Evolutionary conservation across 1,140 invertebrate genomes (phyloP), one percentile per base, ranked within the genome.

Genomic region (Zaprionus africanus): DNA sequence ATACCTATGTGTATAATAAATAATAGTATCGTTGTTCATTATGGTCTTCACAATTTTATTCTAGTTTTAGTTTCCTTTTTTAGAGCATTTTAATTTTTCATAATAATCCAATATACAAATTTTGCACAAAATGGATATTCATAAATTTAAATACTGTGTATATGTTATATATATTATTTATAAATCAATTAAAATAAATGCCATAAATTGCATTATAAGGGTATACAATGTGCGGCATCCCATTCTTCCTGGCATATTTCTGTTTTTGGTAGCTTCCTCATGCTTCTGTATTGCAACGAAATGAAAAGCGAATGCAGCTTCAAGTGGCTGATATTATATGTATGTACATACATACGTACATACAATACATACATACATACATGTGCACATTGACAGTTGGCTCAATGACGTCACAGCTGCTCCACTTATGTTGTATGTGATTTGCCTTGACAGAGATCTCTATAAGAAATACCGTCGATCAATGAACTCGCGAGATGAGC

Each of bases 291-390:
- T 88, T 88, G 46, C 22, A 49, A 24, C 19, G 81, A 90, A 88
- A 90, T 90, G 75, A 88, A 88, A 88, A 90, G 85, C 85, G 84
- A 88, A 88, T 88, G 84, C 85, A 88, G 85, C 84, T 84, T 88
- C 81, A 78, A 87, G 85, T 64, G 80, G 57, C 76, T 70, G 34
- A 46, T 22, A 9, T 43, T 43, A 17, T 43, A 6, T n/a, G n/a
- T 17, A 6, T 41, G 41, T 17, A 46, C 41, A 46, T 46, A 6
- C 41, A 46, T 4, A 46, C 7, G 19, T 41, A 41, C 12, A 5
- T n/a, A 41, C 5, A 7, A n/a, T 6, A 41, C 5, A n/a, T 43
- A 43, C 2, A 17, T 9, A 17, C 9, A 4, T 17, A 9, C 7
- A 46, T 17, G 17, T 43, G 17, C 5, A n/a, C 17, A 17, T 71